Base-by-base conservation (phyloP, 2,888 invertebrate genomes). In the Tupiocoris notatus region DNA sequence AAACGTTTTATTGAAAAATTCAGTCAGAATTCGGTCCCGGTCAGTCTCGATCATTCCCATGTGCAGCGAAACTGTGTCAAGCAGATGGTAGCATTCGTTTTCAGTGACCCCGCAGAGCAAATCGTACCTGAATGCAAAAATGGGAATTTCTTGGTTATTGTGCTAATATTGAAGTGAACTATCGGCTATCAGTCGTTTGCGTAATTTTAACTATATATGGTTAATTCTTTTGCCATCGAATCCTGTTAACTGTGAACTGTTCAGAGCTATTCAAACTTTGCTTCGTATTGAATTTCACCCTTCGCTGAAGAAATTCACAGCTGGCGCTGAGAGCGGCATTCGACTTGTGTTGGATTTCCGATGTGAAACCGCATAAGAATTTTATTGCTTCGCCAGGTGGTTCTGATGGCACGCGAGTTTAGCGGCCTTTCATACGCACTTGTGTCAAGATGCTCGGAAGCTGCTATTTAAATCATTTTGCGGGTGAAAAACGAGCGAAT, bases 21-120 rank as follows among this genome's bases (percentile, higher is more conserved):
- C 90, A 77, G 88, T 88, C 80, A 95, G 87, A 81, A 92, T 89
- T 78, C 90, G 88, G 82, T 93, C 91, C 78, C 92, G 87, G 82
- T 93, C 91, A 79, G 89, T 89, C 82, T 92, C 91, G 78, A 90
- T 83, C 82, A 94, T 86, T 17, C 94, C 94, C 79, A 91, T 89
- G 77, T 89, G 87, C 22, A 93, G 84, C 79, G 90, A 91, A 61
- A 90, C 88, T 17, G 90, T 90, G 71, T 90, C 90, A 79, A 94
- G 87, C 78, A 91, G 87, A 82, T 93, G 90, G 83, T 92, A 91
- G 81, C 91, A 91, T 83, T 94, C 94, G 80, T 90, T 84, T 84
- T 94, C 92, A 18, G 94, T 92, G 74, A 94, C 89, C 21, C 96
- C 96, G 82, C 92, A 92, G 84, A 96, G 87, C 80, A 96, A 86